A percentile compares a stretch with the other conserved stretches of the same genome.
phyloP scores from a whole-genome alignment of 2,888 invertebrate species.

The Lithophane ornitopus region DNA sequence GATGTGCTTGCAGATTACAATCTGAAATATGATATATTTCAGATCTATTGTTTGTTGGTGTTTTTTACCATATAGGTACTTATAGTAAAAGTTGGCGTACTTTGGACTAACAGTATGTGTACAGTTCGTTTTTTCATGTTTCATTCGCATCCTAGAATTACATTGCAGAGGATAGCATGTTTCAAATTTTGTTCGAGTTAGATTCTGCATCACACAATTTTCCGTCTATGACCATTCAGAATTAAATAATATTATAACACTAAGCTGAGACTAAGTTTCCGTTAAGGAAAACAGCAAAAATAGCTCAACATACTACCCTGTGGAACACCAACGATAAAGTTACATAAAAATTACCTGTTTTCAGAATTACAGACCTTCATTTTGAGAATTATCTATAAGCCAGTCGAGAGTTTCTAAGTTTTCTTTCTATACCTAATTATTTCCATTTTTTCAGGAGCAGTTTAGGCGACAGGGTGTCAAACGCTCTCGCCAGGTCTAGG shows the following conservation, averaged over 20 bases:
- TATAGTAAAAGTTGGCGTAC: background rate
- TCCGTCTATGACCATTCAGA: too few species aligned
- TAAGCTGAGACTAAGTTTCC: background rate
- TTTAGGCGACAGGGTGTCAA: constrained; percentile 41
- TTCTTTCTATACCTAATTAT: constrained; percentile 27
- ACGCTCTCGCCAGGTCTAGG: constrained; percentile 62
- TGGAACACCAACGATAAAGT: constrained; percentile 4
- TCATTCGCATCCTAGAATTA: background rate
- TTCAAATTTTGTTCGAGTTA: background rate
- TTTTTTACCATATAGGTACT: background rate
- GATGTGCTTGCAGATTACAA: constrained; percentile 38
- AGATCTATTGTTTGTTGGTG: constrained; percentile 4
- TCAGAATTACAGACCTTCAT: background rate
- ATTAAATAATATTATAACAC: background rate
- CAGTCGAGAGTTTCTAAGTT: background rate
- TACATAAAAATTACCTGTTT: background rate
- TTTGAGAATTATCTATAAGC: background rate
- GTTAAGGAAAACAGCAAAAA: background rate
- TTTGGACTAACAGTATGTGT: constrained; percentile 2
- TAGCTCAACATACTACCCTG: background rate
- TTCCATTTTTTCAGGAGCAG: constrained; percentile 57
- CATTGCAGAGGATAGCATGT: background rate
- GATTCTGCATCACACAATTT: background rate
- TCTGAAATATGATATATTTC: constrained; percentile 26
- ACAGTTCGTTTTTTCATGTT: background rate